phyloP scores from a whole-genome alignment of 2,797 vertebrate species.

The Philypnodon macrostomus region DNA sequence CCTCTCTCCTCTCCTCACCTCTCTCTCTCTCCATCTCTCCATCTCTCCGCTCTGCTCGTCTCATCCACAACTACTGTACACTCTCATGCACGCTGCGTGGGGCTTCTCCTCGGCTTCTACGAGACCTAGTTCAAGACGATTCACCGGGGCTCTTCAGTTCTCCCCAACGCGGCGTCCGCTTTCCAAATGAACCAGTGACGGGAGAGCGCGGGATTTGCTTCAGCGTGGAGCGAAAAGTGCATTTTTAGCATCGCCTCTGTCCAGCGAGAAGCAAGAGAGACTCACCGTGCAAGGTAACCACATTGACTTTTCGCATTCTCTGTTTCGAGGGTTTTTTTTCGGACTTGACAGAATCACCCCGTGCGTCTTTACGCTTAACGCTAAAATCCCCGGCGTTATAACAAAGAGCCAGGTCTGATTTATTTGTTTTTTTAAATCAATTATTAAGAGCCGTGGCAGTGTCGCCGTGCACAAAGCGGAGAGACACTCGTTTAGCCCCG shows the following conservation, averaged over 20 bases:
- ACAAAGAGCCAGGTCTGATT: conserved; percentile 18
- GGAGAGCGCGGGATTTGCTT: conserved; percentile 60
- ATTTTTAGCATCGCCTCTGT: conserved; percentile 32
- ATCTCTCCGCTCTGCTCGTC: conserved; percentile 41
- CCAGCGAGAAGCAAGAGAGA: conserved; percentile 41
- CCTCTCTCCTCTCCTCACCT: conserved; percentile 17
- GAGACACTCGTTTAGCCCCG: conserved; percentile 21
- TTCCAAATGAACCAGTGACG: conserved; percentile 78
- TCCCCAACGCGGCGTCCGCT: conserved; percentile 52
- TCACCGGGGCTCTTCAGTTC: neutral
- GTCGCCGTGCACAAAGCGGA: conserved; percentile 8
- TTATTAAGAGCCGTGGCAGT: conserved; percentile 24
- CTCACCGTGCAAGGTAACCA: conserved; percentile 61
- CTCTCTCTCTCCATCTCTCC: conserved; percentile 64
- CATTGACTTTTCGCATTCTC: conserved; percentile 19
- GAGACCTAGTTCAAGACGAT: too few relatives aligned
- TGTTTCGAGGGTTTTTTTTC: neutral
- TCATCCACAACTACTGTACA: conserved; percentile 41
- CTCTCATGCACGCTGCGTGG: neutral
- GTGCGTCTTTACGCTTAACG: conserved; percentile 2
- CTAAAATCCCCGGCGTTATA: conserved; percentile 16
- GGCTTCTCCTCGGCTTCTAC: conserved; percentile 15
- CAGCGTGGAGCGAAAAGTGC: conserved; percentile 50
- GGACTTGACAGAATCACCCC: neutral
- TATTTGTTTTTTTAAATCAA: conserved; percentile 23